Conservation (phyloP, 1,140 invertebrate species). For the Drosophila sproati region DNA sequence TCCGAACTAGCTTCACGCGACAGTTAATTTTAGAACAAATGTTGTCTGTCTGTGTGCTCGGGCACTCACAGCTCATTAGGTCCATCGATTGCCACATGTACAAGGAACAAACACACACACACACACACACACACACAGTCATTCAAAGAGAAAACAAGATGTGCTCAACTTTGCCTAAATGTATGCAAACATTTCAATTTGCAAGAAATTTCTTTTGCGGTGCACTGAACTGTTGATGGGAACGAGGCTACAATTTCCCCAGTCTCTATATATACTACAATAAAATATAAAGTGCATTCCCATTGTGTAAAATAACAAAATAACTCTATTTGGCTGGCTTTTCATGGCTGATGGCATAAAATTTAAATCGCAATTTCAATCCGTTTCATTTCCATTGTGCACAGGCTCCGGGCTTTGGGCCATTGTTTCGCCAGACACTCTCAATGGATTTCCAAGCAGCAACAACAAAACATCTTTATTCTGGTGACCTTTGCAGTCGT, state of each 20-base stretch:
- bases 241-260: neutral
- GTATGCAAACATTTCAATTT: slow-evolving; percentile 64
- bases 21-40: slow-evolving; percentile 67
- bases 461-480: slow-evolving; percentile 57
- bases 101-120: slow-evolving; percentile 1
- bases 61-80: slow-evolving; percentile 70
- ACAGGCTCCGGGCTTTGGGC: slow-evolving; percentile 40
- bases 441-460: slow-evolving; percentile 39
- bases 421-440: slow-evolving; percentile 52
- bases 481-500: slow-evolving; percentile 61
- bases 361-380: slow-evolving; percentile 70
- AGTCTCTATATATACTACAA: slow-evolving; percentile 5
- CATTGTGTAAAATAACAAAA: slow-evolving; percentile 41
- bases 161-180: slow-evolving; percentile 45
- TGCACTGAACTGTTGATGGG: slow-evolving; percentile 56
- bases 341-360: slow-evolving; percentile 61
- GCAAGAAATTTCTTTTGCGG: slow-evolving; percentile 7
- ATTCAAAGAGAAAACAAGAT: slow-evolving; percentile 2
- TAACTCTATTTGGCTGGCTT: slow-evolving; percentile 70
- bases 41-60: slow-evolving; percentile 54
- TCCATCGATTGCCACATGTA: slow-evolving; percentile 61
- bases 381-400: slow-evolving; percentile 64
- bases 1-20: slow-evolving; percentile 29
- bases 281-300: slow-evolving; percentile 5
- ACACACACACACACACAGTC: slow-evolving; percentile 19